Conservation (phyloP, 2,113 vertebrate species). For the Ornithorhynchus anatinus region DNA sequence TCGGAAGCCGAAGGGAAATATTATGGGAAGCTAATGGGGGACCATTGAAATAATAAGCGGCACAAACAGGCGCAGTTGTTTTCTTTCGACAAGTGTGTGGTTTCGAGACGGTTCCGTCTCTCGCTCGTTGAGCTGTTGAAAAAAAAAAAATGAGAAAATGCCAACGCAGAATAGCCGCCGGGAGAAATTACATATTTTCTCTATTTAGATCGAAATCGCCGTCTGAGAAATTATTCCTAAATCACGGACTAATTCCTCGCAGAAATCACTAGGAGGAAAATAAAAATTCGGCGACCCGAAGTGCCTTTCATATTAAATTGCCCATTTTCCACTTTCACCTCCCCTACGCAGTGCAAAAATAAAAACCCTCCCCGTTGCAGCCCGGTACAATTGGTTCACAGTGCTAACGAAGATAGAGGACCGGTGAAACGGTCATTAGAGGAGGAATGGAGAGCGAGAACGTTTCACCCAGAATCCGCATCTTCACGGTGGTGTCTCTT, state of each 20-base stretch:
- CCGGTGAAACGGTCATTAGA: conserved; percentile 65
- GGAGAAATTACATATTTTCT: conserved; percentile 72
- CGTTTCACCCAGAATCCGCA: no score
- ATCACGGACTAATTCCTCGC: conserved; percentile 75
- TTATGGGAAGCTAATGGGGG: conserved; percentile 79
- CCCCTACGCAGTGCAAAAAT: conserved; percentile 55
- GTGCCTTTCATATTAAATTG: conserved; percentile 81
- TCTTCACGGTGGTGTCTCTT: no score
- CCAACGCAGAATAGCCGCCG: conserved; percentile 64
- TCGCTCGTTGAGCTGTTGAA: conserved; percentile 76
- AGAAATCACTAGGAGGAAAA: conserved; percentile 79
- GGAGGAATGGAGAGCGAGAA: conserved; percentile 38
- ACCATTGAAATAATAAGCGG: conserved; percentile 76
- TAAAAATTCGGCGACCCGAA: conserved; percentile 67
- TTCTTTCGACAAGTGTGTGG: conserved; percentile 70
- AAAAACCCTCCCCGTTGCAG: conserved; percentile 35
- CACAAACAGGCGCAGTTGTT: conserved; percentile 72
- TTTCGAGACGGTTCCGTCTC: conserved; percentile 76
- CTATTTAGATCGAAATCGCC: conserved; percentile 86
- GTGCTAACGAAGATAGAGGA: conserved; percentile 72
- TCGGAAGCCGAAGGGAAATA: conserved; percentile 73
- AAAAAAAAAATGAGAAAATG: conserved; percentile 67
- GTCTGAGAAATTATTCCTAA: conserved; percentile 78
- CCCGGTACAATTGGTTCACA: conserved; percentile 63
- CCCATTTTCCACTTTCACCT: conserved; percentile 69